A percentile compares a stretch with the other conserved stretches of the same genome.
Conservation (phyloP, 2,888 invertebrate genomes). For the Microctonus brassicae region DNA sequence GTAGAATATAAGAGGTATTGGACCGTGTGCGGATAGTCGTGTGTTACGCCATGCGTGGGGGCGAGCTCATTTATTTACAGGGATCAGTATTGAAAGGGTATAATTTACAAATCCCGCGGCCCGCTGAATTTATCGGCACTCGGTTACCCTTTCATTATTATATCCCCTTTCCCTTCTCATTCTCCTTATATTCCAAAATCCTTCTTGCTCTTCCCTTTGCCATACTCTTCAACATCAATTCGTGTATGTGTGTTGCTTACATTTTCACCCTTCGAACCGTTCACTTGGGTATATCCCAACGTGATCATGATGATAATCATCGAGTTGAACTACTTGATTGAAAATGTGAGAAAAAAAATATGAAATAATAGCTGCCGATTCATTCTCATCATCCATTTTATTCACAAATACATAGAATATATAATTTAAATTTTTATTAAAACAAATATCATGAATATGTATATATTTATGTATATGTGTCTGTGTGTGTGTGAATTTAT, state of each 20-base stretch:
- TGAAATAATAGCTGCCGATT: not conserved
- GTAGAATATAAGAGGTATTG: not conserved
- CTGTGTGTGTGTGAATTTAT: no score
- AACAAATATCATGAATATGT: no score
- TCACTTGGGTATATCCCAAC: conserved; percentile 20
- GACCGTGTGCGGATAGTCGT: conserved; percentile 21
- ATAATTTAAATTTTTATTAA: no score
- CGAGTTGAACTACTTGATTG: conserved; percentile 50
- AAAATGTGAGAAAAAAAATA: conserved; percentile 46
- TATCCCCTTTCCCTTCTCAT: conserved; percentile 47
- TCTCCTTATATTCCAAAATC: conserved; percentile 42
- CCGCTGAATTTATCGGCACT: conserved; percentile 69
- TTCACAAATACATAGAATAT: no score
- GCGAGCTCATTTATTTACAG: conserved; percentile 65
- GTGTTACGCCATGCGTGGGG: conserved; percentile 59
- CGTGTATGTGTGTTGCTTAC: conserved; percentile 48
- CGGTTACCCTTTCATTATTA: conserved; percentile 69
- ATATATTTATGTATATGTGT: no score
- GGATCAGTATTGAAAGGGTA: conserved; percentile 68
- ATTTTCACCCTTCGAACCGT: conserved; percentile 54
- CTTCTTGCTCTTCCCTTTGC: conserved; percentile 16
- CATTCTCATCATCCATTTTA: no score
- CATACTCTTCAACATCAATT: conserved; percentile 32
- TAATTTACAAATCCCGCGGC: conserved; percentile 70
- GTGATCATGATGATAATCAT: conserved; percentile 45